These are phyloP conservation scores for Bombus fervidus DNA, from an alignment of 1,140 invertebrate genomes.

Conservation along the genomic window DNA sequence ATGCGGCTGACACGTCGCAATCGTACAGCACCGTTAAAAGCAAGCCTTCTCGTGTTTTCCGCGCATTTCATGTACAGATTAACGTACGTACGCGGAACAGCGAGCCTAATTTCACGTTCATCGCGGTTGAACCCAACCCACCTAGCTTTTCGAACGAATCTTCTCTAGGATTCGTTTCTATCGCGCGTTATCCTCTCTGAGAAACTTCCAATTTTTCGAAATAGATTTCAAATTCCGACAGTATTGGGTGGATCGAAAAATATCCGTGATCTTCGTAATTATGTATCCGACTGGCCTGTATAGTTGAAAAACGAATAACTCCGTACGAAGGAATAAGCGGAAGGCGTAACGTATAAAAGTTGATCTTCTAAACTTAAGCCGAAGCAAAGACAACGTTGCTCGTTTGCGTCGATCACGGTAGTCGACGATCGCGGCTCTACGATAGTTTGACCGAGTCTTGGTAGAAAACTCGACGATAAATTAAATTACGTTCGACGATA, in stretches of 20 bases:
- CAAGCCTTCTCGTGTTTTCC: neutral
- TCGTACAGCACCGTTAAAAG: conserved; percentile 35
- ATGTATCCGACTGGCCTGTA: too few species aligned
- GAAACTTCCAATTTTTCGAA: neutral
- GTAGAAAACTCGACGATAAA: neutral
- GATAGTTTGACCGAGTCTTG: neutral
- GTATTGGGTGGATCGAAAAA: too few species aligned
- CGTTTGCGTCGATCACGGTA: too few species aligned
- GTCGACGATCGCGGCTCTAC: neutral
- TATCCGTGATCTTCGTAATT: too few species aligned
- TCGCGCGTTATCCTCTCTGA: neutral
- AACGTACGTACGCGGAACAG: conserved; percentile 24
- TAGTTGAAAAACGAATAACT: too few species aligned
- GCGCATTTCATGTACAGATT: conserved; percentile 35
- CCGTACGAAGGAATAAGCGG: too few species aligned
- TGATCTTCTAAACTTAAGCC: neutral
- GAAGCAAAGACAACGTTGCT: neutral
- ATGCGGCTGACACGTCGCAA: conserved; percentile 61
- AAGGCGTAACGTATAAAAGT: too few species aligned
- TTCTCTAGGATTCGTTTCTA: neutral
- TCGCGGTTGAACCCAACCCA: neutral
- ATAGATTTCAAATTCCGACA: neutral
- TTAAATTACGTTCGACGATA: conserved; percentile 1
- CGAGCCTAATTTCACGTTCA: neutral
- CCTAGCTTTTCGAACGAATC: neutral